Evolutionary conservation across 2,113 vertebrate genomes (phyloP).

Genomic region (Acanthisitta chloris): DNA sequence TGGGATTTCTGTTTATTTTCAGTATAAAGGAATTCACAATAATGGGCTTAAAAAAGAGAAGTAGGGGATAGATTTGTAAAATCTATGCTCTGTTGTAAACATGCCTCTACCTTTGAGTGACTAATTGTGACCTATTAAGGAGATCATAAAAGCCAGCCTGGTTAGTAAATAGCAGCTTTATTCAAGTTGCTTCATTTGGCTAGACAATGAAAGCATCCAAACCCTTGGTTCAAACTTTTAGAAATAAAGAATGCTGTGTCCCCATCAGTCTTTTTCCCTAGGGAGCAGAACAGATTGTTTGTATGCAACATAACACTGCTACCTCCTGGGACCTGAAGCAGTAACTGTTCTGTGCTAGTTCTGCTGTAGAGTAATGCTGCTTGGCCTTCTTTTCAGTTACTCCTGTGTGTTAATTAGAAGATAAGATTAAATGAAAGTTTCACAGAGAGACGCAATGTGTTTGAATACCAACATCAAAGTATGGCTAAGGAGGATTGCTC

Average conservation of each 20-base stretch:
- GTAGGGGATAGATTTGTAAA: background rate
- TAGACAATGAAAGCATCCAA: background rate
- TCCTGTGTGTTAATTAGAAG: background rate
- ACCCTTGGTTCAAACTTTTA: background rate
- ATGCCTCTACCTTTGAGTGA: background rate
- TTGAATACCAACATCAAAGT: background rate
- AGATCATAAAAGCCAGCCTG: background rate
- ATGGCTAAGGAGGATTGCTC: background rate
- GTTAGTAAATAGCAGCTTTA: background rate
- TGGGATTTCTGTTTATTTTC: background rate
- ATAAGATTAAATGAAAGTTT: background rate
- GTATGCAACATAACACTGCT: rapidly evolving
- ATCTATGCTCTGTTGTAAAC: background rate
- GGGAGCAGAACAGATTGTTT: background rate
- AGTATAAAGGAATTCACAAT: background rate
- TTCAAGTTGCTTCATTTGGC: background rate
- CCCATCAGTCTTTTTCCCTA: background rate
- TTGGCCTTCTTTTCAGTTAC: background rate
- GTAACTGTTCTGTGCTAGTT: background rate
- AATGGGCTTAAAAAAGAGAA: background rate
- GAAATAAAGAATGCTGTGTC: background rate
- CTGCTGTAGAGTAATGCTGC: background rate
- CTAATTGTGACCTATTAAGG: background rate
- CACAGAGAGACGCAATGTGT: background rate
- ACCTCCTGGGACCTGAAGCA: background rate